A percentile compares a stretch with the other conserved stretches of the same genome.
These are phyloP conservation scores for Caloenas nicobarica DNA, from an alignment of 2,113 vertebrate genomes.

Conservation along the genomic window DNA sequence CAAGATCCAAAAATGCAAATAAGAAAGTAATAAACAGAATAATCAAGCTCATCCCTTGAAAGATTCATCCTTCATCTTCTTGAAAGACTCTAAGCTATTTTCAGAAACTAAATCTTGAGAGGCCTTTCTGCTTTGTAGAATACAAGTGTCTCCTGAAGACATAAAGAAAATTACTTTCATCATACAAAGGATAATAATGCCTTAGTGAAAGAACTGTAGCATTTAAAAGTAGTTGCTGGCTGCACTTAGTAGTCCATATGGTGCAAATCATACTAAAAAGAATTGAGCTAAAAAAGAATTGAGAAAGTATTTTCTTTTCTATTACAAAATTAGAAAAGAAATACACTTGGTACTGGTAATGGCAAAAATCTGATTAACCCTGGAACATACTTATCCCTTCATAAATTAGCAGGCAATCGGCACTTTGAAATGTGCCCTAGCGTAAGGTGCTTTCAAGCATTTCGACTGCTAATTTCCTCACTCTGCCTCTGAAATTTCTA, in stretches of 20 bases:
- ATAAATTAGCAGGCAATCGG: background rate
- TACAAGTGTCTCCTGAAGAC: constrained; percentile 1
- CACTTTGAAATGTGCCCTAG: background rate
- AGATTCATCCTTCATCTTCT: constrained; percentile 11
- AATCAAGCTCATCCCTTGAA: background rate
- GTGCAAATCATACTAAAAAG: constrained; percentile 24
- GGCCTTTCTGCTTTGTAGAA: background rate
- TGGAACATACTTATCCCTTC: background rate
- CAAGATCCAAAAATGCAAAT: constrained; percentile 13
- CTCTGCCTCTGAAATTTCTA: background rate
- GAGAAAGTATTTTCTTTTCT: constrained; percentile 29
- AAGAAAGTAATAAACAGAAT: constrained; percentile 11
- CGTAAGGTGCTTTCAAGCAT: background rate
- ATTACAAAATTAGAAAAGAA: constrained; percentile 8
- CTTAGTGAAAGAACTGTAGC: background rate
- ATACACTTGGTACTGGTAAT: background rate
- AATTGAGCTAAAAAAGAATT: constrained; percentile 4
- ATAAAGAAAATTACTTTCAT: constrained; percentile 26
- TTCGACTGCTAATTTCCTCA: constrained; percentile 17
- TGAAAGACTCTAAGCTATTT: constrained; percentile 5
- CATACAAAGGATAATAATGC: background rate
- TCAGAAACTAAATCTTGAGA: background rate
- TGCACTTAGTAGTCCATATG: constrained; percentile 31
- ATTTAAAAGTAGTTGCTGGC: constrained; percentile 29
- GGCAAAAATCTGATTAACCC: constrained; percentile 39